Percentiles rank a stretch among this genome's conserved stretches.
phyloP scores from a whole-genome alignment of 30 jellyfish, hydroid and myxozoan species.

The Cassiopea xamachana region DNA sequence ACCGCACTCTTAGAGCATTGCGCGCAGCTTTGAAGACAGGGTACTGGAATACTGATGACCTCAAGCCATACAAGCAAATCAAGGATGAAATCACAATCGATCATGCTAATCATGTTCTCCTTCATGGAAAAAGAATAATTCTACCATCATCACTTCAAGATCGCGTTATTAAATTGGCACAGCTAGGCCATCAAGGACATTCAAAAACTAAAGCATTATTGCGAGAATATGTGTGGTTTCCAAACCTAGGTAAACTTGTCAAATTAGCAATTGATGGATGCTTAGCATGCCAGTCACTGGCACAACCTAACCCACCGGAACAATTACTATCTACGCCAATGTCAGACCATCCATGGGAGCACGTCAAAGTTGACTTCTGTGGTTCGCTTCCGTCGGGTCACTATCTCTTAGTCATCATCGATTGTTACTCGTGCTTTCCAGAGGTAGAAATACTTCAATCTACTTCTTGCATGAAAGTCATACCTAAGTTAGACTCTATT shows the following conservation, averaged over 20 bases:
- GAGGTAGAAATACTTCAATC: constrained; percentile 71
- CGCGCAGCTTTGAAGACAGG: neutral
- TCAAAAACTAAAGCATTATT: constrained; percentile 40
- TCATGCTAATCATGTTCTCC: constrained; percentile 3
- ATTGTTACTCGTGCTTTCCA: constrained; percentile 51
- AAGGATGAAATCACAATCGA: constrained; percentile 36
- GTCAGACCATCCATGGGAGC: neutral
- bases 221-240: constrained; percentile 14
- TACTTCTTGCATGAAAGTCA: constrained; percentile 17
- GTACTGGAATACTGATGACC: neutral
- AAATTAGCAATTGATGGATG: constrained; percentile 11
- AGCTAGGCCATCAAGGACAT: constrained; percentile 64
- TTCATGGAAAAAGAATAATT: constrained; percentile 36
- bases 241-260: constrained; percentile 26
- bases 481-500: constrained; percentile 26
- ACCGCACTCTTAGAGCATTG: neutral
- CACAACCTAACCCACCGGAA: constrained; percentile 22
- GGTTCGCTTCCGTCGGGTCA: constrained; percentile 72
- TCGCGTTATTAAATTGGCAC: constrained; percentile 36
- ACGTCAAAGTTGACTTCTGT: constrained; percentile 15
- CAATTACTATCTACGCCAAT: constrained; percentile 30
- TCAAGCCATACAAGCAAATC: constrained; percentile 1
- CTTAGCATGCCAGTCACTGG: constrained; percentile 57
- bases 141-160: constrained; percentile 35
- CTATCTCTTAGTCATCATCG: constrained; percentile 48